phyloP scores from a whole-genome alignment of 2,113 vertebrate species.

The Diphyllodes magnificus region DNA sequence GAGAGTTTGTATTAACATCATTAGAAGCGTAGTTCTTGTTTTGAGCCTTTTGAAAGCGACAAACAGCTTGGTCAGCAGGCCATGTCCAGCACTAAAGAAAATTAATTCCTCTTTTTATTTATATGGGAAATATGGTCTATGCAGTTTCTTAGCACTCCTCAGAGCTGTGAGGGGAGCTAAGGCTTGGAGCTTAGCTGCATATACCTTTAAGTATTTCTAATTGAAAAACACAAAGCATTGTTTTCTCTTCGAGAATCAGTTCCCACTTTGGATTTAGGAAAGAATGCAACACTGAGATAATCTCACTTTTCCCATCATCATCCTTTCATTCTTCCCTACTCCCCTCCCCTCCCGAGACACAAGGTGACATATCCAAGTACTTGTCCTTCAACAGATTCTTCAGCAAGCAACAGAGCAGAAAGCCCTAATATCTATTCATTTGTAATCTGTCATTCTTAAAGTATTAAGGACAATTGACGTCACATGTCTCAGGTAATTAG shows the following conservation, averaged over 20 bases:
- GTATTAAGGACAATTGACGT: constrained; percentile 92
- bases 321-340: constrained; percentile 68
- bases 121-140: background rate
- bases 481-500: constrained; percentile 91
- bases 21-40: background rate
- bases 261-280: constrained; percentile 46
- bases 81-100: background rate
- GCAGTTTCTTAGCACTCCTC: constrained; percentile 38
- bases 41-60: background rate
- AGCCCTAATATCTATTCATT: constrained; percentile 82
- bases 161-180: constrained; percentile 12
- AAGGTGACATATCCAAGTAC: constrained; percentile 83
- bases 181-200: constrained; percentile 16
- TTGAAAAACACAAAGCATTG: constrained; percentile 49
- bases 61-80: background rate
- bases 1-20: background rate
- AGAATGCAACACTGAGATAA: constrained; percentile 50
- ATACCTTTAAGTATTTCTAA: constrained; percentile 31
- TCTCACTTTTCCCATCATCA: constrained; percentile 62
- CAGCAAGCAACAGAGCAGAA: constrained; percentile 85
- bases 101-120: constrained; percentile 12
- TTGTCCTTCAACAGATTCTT: constrained; percentile 79
- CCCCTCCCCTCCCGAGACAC: constrained; percentile 54
- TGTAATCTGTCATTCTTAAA: constrained; percentile 86
- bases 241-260: constrained; percentile 47